phyloP scores from a whole-genome alignment of 2,888 invertebrate species.

The Petrophora chlorosata region DNA sequence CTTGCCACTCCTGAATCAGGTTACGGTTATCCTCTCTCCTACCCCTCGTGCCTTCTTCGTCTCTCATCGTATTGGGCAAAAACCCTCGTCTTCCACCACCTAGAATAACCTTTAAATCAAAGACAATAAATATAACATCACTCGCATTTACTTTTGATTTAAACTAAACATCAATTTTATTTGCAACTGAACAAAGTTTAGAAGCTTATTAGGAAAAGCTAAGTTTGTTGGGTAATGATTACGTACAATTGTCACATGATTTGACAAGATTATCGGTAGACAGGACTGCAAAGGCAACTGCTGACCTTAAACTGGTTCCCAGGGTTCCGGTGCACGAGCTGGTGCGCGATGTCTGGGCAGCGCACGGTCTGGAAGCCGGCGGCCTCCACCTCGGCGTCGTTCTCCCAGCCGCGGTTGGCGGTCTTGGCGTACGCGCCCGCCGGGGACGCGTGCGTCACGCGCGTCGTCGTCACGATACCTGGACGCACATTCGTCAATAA shows the following conservation, averaged over 20 bases:
- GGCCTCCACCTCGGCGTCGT: slow-evolving; percentile 77
- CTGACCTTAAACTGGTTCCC: slow-evolving; percentile 21
- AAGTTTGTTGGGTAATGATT: too few relatives aligned
- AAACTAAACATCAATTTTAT: too few relatives aligned
- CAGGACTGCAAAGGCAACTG: too few relatives aligned
- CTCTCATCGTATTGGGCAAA: slow-evolving; percentile 73
- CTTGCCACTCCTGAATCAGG: slow-evolving; percentile 86
- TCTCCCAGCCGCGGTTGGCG: slow-evolving; percentile 88
- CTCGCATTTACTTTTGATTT: too few relatives aligned
- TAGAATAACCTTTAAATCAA: slow-evolving; percentile 78
- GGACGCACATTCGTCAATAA: too few relatives aligned
- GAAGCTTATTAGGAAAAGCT: too few relatives aligned
- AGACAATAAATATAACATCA: too few relatives aligned
- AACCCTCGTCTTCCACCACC: slow-evolving; percentile 89
- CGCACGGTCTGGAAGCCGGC: slow-evolving; percentile 59
- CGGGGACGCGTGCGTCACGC: slow-evolving; percentile 91
- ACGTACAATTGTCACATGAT: too few relatives aligned
- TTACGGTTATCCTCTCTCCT: slow-evolving; percentile 83
- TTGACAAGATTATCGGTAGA: too few relatives aligned
- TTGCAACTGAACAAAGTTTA: too few relatives aligned
- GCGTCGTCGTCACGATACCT: slow-evolving; percentile 86
- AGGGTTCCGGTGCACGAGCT: slow-evolving; percentile 71
- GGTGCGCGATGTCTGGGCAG: slow-evolving; percentile 89
- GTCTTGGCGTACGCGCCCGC: slow-evolving; percentile 86
- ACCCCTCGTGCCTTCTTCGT: slow-evolving; percentile 77